Percentiles rank a stretch among this genome's conserved stretches.
Conservation (phyloP, 2,888 invertebrate species). For the Melieria crassipennis region DNA sequence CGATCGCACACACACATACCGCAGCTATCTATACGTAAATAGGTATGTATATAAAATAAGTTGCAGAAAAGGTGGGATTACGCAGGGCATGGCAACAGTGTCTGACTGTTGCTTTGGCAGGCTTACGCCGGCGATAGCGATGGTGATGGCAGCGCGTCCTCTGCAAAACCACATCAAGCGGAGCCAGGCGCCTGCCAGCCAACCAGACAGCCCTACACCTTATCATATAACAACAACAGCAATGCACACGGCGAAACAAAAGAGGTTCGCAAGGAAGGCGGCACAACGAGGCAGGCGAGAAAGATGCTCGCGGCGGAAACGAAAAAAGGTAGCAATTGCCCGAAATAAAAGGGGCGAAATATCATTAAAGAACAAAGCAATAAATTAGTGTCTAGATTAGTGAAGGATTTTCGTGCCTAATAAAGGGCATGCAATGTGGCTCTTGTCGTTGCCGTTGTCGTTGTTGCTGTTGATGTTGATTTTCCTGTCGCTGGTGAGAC, state of each 20-base stretch:
- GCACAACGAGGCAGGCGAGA: constrained; percentile 39
- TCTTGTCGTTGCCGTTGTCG: constrained; percentile 14
- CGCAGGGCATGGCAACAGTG: constrained; percentile 35
- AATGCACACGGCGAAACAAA: no score
- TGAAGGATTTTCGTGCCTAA: constrained; percentile 45
- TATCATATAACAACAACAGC: no score
- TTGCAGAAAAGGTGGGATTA: constrained; percentile 7
- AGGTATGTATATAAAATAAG: no score
- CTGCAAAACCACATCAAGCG: no score
- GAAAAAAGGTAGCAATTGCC: constrained; percentile 15
- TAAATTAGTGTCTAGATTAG: constrained; percentile 48
- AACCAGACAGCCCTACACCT: no score
- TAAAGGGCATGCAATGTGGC: constrained; percentile 44
- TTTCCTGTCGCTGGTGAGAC: background rate
- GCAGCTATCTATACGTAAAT: no score
- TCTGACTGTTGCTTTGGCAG: constrained; percentile 51
- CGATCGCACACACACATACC: background rate
- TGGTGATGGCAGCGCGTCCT: background rate
- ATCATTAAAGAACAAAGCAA: constrained; percentile 39
- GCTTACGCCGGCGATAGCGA: constrained; percentile 21
- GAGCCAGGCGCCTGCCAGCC: no score
- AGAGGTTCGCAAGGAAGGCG: constrained; percentile 7
- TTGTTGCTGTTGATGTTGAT: background rate
- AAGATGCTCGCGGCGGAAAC: constrained; percentile 3
- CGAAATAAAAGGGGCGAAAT: constrained; percentile 11